These are phyloP conservation scores for Graptemys geographica DNA, from an alignment of 2,797 vertebrate species.

Conservation along the genomic window DNA sequence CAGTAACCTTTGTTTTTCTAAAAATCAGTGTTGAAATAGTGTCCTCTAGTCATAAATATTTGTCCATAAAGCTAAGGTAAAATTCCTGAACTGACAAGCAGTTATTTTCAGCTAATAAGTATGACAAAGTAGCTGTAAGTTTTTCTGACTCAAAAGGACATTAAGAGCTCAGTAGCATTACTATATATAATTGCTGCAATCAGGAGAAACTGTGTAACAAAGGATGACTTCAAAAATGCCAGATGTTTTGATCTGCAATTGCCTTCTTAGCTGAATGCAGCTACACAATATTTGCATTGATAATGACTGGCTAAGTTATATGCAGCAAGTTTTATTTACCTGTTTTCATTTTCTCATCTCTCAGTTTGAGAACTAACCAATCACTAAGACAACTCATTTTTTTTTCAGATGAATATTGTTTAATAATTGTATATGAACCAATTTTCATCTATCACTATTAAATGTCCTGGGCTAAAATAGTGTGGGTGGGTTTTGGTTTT, in stretches of 20 bases:
- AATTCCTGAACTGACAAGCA: not conserved
- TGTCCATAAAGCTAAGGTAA: not conserved
- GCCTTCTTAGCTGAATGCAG: not conserved
- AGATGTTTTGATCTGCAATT: not conserved
- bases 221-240: not conserved
- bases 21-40: not conserved
- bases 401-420: not conserved
- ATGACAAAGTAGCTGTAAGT: not conserved
- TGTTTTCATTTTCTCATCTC: not conserved
- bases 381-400: not conserved
- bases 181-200: slow-evolving; percentile 5
- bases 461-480: not conserved
- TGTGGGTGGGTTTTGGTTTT: not conserved
- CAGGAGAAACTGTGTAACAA: not conserved
- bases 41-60: not conserved
- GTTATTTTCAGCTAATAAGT: not conserved
- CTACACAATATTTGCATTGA: not conserved
- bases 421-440: not conserved
- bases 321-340: not conserved
- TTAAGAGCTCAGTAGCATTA: not conserved
- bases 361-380: accelerated
- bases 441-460: not conserved
- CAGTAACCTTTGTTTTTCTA: not conserved
- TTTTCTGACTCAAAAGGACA: slow-evolving; percentile 13
- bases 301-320: not conserved